Base-by-base conservation (phyloP, 2,797 vertebrate species). In the Onychomys arenicola region DNA sequence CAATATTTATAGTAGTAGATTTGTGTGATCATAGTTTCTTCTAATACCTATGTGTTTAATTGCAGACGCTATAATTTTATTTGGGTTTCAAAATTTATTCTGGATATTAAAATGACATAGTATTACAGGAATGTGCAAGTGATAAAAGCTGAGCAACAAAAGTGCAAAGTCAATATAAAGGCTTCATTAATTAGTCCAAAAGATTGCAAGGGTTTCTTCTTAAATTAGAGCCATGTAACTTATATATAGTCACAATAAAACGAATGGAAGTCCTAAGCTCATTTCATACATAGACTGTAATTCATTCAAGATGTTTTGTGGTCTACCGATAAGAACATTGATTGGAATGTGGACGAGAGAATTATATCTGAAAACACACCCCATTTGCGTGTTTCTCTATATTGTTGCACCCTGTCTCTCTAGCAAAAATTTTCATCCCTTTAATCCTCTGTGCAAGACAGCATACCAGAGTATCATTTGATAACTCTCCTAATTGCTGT, bases 141-240 rank as follows among this genome's bases (percentile, higher is more conserved):
- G 93, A 95, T 95, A 81, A 97, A 98, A 88, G 16, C 81, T 86
- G 91, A 97, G 82, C 27, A 80, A 86, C 77, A 89, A 61, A 93
- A 97, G 81, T 61, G 80, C 78, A 95, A 98, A 92, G 85, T 95
- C 94, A 96, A 85, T 97, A 96, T 94, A 97, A 97, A 94, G 90
- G 19, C 37, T 49, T 59, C 13, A 67, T 94, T 96, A 96, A 95
- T 97, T 97, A 84, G 90, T 63, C 4, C 1, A 63, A 91, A 97
- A 73, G 1, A 96, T 93, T 92, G 55, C 13, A 83, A 71, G 21
- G 40, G 55, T 93, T 85, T 82, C 19, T 88, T 96, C 65, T 94
- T 71, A 93, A 96, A 96, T 97, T 90, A 96, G 65, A 96, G 5
- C 3, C 27, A 88, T 92, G 88, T 81, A 94, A 65, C 19, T 83